A percentile compares a stretch with the other conserved stretches of the same genome.
Evolutionary conservation across 2,797 vertebrate species (phyloP).

Genomic region (Halcyon chelicuti): DNA sequence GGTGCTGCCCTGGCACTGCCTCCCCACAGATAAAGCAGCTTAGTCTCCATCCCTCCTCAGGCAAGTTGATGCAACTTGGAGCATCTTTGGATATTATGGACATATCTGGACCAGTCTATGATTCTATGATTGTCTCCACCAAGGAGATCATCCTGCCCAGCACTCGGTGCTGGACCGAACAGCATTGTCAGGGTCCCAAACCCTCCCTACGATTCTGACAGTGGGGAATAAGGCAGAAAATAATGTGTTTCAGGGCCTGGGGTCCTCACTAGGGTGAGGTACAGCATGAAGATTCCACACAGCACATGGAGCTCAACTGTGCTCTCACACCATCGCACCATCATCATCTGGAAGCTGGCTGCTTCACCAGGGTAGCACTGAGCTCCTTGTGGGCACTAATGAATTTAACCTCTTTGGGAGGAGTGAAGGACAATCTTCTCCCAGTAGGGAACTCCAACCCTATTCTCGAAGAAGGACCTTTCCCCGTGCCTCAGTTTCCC

Average conservation of each 20-base stretch:
- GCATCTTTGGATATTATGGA: not conserved
- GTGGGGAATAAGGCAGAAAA: rapidly evolving
- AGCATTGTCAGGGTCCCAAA: rapidly evolving
- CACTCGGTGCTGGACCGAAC: not conserved
- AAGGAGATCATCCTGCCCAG: not conserved
- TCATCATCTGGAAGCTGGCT: rapidly evolving
- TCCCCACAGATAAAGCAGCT: not conserved
- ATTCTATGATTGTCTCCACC: not conserved
- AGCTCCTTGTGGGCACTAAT: not conserved
- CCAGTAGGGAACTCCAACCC: not conserved
- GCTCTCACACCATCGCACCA: rapidly evolving
- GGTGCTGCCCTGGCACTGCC: not conserved
- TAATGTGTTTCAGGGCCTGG: rapidly evolving
- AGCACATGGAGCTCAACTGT: rapidly evolving
- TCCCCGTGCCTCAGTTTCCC: conserved; percentile 23
- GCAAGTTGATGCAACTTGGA: not conserved
- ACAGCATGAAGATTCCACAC: not conserved
- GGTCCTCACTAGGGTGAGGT: no score
- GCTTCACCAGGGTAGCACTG: rapidly evolving
- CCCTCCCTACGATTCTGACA: rapidly evolving
- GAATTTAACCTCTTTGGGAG: not conserved
- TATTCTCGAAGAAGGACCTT: not conserved
- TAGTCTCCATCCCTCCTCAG: not conserved
- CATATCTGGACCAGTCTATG: not conserved
- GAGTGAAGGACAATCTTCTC: not conserved